A percentile compares a stretch with the other conserved stretches of the same genome.
phyloP scores from a whole-genome alignment of 2,113 vertebrate species.

The Lagopus leucura region DNA sequence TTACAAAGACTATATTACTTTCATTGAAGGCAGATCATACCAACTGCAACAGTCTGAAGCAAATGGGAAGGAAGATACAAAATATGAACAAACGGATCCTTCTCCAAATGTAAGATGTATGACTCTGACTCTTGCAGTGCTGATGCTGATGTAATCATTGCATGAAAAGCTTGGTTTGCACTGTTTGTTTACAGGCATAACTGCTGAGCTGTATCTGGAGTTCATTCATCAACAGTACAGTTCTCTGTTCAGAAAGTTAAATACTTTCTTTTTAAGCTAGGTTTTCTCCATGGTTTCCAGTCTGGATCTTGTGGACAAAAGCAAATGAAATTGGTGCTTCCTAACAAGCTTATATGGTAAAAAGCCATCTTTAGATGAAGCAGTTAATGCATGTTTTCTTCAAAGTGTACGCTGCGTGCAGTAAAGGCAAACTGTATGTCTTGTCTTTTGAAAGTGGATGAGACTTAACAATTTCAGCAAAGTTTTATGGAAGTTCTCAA shows the following conservation, averaged over 20 bases:
- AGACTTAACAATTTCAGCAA: neutral
- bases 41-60: conserved; percentile 82
- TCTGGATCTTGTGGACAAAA: conserved; percentile 16
- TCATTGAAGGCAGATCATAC: conserved; percentile 92
- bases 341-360: conserved; percentile 36
- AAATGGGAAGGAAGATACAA: conserved; percentile 88
- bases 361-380: neutral
- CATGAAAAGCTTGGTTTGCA: conserved; percentile 36
- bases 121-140: neutral
- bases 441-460: neutral
- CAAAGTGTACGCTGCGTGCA: neutral
- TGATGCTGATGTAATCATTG: neutral
- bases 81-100: conserved; percentile 85
- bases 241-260: neutral
- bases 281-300: conserved; percentile 18
- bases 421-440: neutral
- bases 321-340: neutral
- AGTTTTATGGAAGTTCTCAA: neutral
- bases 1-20: conserved; percentile 96
- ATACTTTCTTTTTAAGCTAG: neutral
- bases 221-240: neutral
- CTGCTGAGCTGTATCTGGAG: conserved; percentile 25
- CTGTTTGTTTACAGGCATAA: conserved; percentile 7
- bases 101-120: conserved; percentile 88
- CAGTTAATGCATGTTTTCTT: neutral